These are phyloP conservation scores for Gulo gulo DNA, from an alignment of 2,113 vertebrate species.

Conservation along the genomic window DNA sequence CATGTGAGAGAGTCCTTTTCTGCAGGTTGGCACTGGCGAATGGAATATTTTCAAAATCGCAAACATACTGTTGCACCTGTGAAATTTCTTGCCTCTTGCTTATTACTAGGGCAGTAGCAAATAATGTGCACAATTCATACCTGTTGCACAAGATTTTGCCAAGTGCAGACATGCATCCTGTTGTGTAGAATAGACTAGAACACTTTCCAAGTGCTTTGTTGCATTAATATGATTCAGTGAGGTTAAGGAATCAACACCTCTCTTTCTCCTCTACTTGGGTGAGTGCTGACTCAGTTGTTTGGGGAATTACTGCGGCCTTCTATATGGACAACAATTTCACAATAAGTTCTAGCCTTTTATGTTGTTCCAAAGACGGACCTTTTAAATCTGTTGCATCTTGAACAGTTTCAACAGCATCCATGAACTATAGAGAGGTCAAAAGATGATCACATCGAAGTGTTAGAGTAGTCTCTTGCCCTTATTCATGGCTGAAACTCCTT, in stretches of 20 bases:
- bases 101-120: background rate
- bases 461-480: background rate
- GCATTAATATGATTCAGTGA: background rate
- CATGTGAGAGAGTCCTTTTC: background rate
- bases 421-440: background rate
- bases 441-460: background rate
- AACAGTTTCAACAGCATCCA: background rate
- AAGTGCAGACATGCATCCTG: background rate
- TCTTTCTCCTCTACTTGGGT: background rate
- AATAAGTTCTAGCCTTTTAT: background rate
- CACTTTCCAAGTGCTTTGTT: background rate
- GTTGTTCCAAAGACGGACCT: background rate
- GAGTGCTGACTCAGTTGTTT: conserved; percentile 23
- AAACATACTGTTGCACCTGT: background rate
- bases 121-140: background rate
- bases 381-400: conserved; percentile 20
- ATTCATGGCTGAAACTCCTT: background rate
- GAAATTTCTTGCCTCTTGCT: background rate
- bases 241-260: background rate
- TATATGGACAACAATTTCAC: background rate
- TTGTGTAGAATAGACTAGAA: background rate
- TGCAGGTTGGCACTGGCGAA: background rate
- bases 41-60: conserved; percentile 14
- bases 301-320: background rate
- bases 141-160: conserved; percentile 2